A percentile compares a stretch with the other conserved stretches of the same genome.
These are phyloP conservation scores for Coccyzus lansbergi DNA, from an alignment of 2,797 vertebrate species.

Conservation along the genomic window DNA sequence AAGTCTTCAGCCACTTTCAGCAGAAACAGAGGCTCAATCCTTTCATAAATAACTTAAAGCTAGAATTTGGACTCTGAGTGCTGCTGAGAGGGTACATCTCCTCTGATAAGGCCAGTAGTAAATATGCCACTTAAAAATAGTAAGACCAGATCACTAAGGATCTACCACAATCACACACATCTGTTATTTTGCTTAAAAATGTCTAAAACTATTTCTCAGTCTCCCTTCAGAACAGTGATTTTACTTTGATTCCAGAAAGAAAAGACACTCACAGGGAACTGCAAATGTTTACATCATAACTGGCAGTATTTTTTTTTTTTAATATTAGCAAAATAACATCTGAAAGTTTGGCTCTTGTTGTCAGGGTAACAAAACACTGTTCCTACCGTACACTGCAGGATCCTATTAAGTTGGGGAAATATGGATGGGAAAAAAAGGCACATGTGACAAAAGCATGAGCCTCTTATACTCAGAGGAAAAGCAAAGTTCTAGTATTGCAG, in stretches of 20 bases:
- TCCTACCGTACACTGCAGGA: constrained; percentile 32
- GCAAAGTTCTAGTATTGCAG: background rate
- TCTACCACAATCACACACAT: constrained; percentile 22
- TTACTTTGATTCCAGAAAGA: background rate
- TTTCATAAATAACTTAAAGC: background rate
- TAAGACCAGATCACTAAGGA: background rate
- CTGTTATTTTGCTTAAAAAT: background rate
- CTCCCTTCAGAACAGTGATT: background rate
- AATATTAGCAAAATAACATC: constrained; percentile 48
- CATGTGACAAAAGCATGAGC: background rate
- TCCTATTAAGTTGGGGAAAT: background rate
- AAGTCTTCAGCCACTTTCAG: background rate
- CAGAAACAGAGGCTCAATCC: background rate
- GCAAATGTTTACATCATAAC: constrained; percentile 65
- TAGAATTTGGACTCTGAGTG: background rate
- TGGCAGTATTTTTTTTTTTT: constrained; percentile 1
- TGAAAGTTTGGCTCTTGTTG: constrained; percentile 63
- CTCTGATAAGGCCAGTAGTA: constrained; percentile 17
- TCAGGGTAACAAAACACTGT: constrained; percentile 69
- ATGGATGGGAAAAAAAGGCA: background rate
- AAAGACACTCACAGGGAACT: constrained; percentile 5
- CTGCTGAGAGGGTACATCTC: constrained; percentile 5
- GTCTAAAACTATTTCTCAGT: background rate
- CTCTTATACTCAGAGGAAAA: background rate
- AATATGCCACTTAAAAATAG: constrained; percentile 15